Conservation (phyloP, 2,113 vertebrate genomes). For the Lichenostomus cassidix region DNA sequence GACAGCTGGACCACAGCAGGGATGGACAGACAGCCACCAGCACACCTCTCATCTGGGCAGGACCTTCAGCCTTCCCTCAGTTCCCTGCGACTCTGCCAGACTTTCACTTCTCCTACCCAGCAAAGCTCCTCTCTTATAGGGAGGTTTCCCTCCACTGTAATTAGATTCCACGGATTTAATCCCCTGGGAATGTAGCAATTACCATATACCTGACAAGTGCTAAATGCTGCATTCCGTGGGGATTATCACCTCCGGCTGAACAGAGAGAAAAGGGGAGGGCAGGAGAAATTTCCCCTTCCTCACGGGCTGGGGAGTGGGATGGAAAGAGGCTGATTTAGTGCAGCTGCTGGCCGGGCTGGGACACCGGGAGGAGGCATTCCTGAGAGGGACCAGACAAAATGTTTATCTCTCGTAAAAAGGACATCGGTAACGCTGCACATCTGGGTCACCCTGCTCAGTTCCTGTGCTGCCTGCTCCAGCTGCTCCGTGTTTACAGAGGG, state of each 20-base stretch:
- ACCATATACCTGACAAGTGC: conserved; percentile 72
- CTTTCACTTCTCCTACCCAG: not conserved
- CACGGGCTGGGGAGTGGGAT: not conserved
- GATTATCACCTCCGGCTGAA: conserved; percentile 66
- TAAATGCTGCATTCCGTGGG: conserved; percentile 67
- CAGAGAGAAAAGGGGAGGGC: conserved; percentile 35
- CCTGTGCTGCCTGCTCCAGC: not conserved
- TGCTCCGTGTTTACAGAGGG: conserved; percentile 49
- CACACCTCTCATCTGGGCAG: rapidly evolving
- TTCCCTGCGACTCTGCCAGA: not conserved
- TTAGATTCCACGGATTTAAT: conserved; percentile 66
- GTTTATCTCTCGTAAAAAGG: not conserved
- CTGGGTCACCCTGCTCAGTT: not conserved
- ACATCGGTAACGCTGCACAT: not conserved
- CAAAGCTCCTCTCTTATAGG: conserved; percentile 18
- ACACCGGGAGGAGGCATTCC: conserved; percentile 9
- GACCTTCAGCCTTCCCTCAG: not conserved
- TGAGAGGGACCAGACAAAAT: conserved; percentile 19
- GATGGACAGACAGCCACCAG: not conserved
- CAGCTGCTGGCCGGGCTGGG: conserved; percentile 24
- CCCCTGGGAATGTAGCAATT: conserved; percentile 65
- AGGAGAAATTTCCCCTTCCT: conserved; percentile 40
- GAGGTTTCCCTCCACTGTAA: conserved; percentile 47
- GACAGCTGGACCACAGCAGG: not conserved
- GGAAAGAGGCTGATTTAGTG: not conserved